These are phyloP conservation scores for Botrylloides violaceus DNA, from an alignment of 23 tunicate genomes.

Conservation along the genomic window DNA sequence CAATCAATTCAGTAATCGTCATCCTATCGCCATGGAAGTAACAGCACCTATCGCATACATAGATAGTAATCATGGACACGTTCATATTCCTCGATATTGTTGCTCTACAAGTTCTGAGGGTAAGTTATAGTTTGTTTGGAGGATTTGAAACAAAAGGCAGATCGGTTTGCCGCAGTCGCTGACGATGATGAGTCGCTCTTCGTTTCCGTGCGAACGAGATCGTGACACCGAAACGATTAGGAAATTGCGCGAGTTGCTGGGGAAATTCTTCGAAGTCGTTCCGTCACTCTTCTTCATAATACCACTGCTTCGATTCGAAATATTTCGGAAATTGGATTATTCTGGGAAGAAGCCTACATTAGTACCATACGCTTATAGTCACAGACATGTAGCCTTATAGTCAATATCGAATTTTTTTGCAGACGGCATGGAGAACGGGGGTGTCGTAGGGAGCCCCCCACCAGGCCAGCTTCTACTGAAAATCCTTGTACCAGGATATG, in stretches of 20 bases:
- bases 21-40: conserved; percentile 13
- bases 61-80: conserved; percentile 2
- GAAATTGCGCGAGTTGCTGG: not conserved
- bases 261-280: not conserved
- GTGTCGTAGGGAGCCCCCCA: conserved; percentile 36
- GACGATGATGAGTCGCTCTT: too few relatives aligned
- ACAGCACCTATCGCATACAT: conserved; percentile 9
- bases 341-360: too few relatives aligned
- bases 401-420: not conserved
- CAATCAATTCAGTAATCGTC: not conserved
- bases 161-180: too few relatives aligned
- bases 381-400: too few relatives aligned
- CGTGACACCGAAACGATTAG: not conserved
- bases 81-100: not conserved
- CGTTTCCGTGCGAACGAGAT: not conserved
- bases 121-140: too few relatives aligned
- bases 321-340: too few relatives aligned
- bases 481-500: conserved; percentile 83
- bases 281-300: not conserved
- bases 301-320: too few relatives aligned
- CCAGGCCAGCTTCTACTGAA: conserved; percentile 90
- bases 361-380: too few relatives aligned
- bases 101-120: not conserved
- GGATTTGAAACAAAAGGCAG: too few relatives aligned
- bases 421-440: conserved; percentile 31